Evolutionary conservation across 2,113 vertebrate species (phyloP), one percentile per base, ranked within the genome.

Genomic region (Patagioenas fasciata): DNA sequence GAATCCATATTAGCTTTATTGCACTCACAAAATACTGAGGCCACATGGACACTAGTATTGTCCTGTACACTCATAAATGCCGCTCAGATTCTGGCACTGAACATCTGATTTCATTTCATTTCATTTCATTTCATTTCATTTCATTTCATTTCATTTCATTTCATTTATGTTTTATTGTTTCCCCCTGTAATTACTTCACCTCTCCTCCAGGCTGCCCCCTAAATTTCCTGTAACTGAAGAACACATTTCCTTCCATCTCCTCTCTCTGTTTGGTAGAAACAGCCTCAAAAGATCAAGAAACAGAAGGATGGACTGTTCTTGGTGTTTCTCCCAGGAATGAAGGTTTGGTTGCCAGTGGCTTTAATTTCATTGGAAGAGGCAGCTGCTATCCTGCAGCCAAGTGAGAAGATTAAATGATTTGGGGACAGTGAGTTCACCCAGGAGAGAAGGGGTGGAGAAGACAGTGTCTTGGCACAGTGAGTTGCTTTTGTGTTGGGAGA

Each of bases 301-400:
- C 64, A 92, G 80, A 80, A 13, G 1, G 5, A 85, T 92, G 61
- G 86, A 57, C 61, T 34, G 73, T 79, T 88, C 60, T 89, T 89
- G 91, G 77, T 97, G 25, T 91, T 84, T 71, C 80, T 91, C 77
- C 95, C 92, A 93, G 86, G 89, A 96, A 96, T 86, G 47, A 92
- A 86, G 69, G 21, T 75, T 86, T 78, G 34, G 48, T 75, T 95
- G 91, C 91, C 95, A 95, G 65, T 44, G 77, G 51, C 44, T 93
- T 93, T 84, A 89, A 84, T 92, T 89, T 93, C 72, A 89, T 36
- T 91, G 86, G 84, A 95, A 92, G 48, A 93, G 34, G 40, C 53
- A 85, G 53, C 73, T 91, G 34, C 77, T 89, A 66, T 28, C 53
- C 58, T 80, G 47, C 61, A 85, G 84, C 83, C 83, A 93, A 95